phyloP scores from a whole-genome alignment of 2,113 vertebrate species.

The Etia nguti region DNA sequence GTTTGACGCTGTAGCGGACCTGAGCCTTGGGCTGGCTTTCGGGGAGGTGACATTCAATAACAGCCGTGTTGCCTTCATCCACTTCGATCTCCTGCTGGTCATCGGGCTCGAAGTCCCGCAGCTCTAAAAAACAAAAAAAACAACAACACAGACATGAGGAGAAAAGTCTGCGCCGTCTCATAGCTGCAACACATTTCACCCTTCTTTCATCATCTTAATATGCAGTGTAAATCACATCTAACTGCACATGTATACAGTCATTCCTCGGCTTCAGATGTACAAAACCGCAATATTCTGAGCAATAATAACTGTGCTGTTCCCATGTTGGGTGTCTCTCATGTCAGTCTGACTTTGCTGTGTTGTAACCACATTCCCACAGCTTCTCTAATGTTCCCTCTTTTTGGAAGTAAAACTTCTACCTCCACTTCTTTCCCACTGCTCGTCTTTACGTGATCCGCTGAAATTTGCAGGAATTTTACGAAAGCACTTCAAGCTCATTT shows the following conservation, averaged over 20 bases:
- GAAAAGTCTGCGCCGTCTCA: background rate
- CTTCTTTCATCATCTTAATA: constrained; percentile 8
- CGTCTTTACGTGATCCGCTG: background rate
- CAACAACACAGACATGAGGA: background rate
- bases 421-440: background rate
- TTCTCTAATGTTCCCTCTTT: background rate
- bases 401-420: background rate
- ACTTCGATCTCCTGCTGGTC: constrained; percentile 94
- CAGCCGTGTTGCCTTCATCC: constrained; percentile 93
- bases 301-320: constrained; percentile 26
- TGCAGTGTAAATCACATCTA: constrained; percentile 14
- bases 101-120: constrained; percentile 91
- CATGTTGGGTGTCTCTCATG: background rate
- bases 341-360: background rate
- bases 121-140: constrained; percentile 69
- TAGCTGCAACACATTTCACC: background rate
- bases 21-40: constrained; percentile 97
- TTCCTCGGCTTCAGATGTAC: background rate
- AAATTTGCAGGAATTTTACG: background rate
- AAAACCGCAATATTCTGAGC: constrained; percentile 31
- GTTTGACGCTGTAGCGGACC: constrained; percentile 96
- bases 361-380: constrained; percentile 16
- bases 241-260: constrained; percentile 29
- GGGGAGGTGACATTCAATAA: constrained; percentile 92
- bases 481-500: background rate